Evolutionary conservation across 1,140 invertebrate species (phyloP).

Genomic region (Daktulosphaira vitifoliae): DNA sequence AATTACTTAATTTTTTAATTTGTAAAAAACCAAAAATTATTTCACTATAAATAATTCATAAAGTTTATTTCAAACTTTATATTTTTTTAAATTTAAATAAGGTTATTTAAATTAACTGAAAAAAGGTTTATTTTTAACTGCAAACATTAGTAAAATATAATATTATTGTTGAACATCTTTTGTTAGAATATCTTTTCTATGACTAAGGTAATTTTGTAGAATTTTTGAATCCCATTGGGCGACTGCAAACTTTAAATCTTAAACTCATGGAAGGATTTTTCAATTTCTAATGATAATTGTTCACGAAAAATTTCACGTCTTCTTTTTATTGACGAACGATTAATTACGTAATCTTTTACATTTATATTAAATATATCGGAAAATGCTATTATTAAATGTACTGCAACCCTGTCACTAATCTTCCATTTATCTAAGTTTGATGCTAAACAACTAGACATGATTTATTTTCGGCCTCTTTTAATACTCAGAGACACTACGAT

Average conservation of each 20-base stretch:
- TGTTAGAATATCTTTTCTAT: too few species aligned
- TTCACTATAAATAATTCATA: too few species aligned
- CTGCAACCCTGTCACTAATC: conserved; percentile 36
- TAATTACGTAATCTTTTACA: conserved; percentile 32
- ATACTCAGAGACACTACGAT: background rate
- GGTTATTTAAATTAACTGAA: too few species aligned
- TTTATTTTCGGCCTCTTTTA: conserved; percentile 31
- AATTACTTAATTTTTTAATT: too few species aligned
- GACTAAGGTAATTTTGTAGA: conserved; percentile 34
- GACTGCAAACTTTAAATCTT: conserved; percentile 19
- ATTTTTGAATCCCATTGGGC: conserved; percentile 38
- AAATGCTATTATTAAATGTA: conserved; percentile 35
- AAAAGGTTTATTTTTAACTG: too few species aligned
- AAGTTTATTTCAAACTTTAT: too few species aligned
- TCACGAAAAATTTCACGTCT: too few species aligned
- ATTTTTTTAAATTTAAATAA: too few species aligned
- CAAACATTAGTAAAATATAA: too few species aligned
- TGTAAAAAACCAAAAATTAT: too few species aligned
- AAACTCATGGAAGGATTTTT: conserved; percentile 35
- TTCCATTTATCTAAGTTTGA: conserved; percentile 36
- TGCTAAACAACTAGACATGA: conserved; percentile 37
- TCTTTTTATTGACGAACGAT: conserved; percentile 29
- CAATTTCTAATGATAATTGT: conserved; percentile 36
- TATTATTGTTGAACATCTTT: too few species aligned
- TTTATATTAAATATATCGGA: conserved; percentile 34